Base-by-base conservation (phyloP, 2,888 invertebrate species). In the Tiphia femorata region DNA sequence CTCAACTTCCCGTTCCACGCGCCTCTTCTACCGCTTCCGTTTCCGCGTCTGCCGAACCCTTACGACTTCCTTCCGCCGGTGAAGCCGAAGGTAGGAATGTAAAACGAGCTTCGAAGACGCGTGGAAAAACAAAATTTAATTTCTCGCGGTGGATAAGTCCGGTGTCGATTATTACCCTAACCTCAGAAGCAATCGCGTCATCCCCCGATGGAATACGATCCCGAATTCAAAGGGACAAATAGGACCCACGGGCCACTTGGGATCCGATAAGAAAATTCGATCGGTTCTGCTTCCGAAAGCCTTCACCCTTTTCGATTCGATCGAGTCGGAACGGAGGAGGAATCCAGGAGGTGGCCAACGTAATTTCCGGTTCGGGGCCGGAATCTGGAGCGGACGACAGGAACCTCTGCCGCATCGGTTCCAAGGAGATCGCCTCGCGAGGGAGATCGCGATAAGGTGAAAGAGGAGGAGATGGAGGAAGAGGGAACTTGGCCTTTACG, bases 21-120 rank as follows among this genome's bases (percentile, higher is more conserved):
- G 58, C 54, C 61, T 66, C 48, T 63, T 58, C 54, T 60, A 29
- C 46, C 43, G 33, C 50, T 65, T 68, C 57, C 64, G 62, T 38
- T 62, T 50, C 51, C 44, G 44, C 38, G n/a, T n/a, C 23, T 8
- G 20, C 35, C 17, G 19, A 27, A 17, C 29, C 8, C 17, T 10
- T n/a, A 10, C 29, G 27, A 43, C 23, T 41, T 41, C 41, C 23
- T 43, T 16, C 17, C 16, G 19, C 25, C 27, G 16, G 29, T n/a
- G 17, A 16, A 16, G 10, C 3, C 4, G 3, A n/a, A 43, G 17
- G 21, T 8, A 42, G 1, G 17, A 16, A 14, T 8, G 25, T n/a
- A 23, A 25, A 25, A 6, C 25, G 25, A 5, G 6, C 8, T 5
- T 8, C 25, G 8, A 25, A 25, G 25, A 25, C 25, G 25, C 25